Conservation (phyloP, 2,888 invertebrate genomes). For the Pyralis farinalis region DNA sequence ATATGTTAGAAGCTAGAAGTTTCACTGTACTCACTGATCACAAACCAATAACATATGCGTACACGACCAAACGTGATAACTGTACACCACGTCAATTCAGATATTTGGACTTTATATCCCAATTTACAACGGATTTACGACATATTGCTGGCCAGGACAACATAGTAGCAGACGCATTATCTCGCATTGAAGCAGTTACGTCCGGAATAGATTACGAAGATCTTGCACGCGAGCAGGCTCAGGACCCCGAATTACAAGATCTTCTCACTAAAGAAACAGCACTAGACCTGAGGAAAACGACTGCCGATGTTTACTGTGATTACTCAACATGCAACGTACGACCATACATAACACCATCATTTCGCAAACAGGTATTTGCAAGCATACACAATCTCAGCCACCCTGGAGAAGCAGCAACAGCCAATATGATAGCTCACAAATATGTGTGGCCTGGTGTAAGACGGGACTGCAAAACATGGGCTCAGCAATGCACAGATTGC, state of each 20-base stretch:
- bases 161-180: conserved; percentile 12
- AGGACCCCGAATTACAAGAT: too few relatives aligned
- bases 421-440: conserved; percentile 14
- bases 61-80: conserved; percentile 6
- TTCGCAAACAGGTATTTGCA: conserved; percentile 11
- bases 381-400: conserved; percentile 17
- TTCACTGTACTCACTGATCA: conserved; percentile 3
- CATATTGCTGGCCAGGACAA: conserved; percentile 15
- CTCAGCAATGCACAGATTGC: conserved; percentile 28
- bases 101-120: conserved; percentile 14
- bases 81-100: conserved; percentile 14
- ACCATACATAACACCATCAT: conserved; percentile 15
- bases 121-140: conserved; percentile 14
- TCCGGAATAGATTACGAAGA: too few relatives aligned
- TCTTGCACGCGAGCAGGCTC: too few relatives aligned
- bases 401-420: conserved; percentile 15
- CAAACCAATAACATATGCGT: conserved; percentile 3
- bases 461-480: conserved; percentile 24
- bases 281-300: too few relatives aligned
- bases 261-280: too few relatives aligned
- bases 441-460: conserved; percentile 22
- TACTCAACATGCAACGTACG: conserved; percentile 3
- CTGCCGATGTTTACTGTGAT: too few relatives aligned
- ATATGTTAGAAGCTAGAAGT: conserved; percentile 14
- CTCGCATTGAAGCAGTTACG: too few relatives aligned